Conservation (phyloP, 2,113 vertebrate genomes). For the Cebidichthys violaceus region DNA sequence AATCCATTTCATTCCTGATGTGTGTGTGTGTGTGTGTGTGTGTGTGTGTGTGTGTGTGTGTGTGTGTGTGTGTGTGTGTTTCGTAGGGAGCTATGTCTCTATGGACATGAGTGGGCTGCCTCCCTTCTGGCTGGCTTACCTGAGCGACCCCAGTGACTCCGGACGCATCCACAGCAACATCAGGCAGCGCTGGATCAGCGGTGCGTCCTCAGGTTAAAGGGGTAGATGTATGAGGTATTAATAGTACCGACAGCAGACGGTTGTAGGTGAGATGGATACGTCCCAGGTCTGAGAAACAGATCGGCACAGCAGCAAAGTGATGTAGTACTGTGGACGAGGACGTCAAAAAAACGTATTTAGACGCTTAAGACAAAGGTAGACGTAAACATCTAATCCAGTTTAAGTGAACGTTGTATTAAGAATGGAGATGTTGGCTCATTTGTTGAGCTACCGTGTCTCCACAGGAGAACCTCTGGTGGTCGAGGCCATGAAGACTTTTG, state of each 20-base stretch:
- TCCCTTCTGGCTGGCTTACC: slow-evolving; percentile 85
- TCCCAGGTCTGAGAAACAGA: too few species aligned
- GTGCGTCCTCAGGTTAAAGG: slow-evolving; percentile 55
- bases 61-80: not conserved
- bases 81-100: slow-evolving; percentile 79
- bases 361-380: too few species aligned
- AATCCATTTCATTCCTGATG: not conserved
- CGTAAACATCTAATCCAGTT: too few species aligned
- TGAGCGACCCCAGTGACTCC: slow-evolving; percentile 87
- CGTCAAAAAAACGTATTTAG: too few species aligned
- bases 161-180: slow-evolving; percentile 88
- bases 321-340: too few species aligned
- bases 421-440: not conserved
- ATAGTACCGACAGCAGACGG: too few species aligned
- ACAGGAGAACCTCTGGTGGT: slow-evolving; percentile 83
- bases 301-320: too few species aligned
- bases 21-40: not conserved
- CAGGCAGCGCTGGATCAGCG: slow-evolving; percentile 85
- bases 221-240: too few species aligned
- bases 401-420: too few species aligned
- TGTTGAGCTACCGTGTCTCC: not conserved
- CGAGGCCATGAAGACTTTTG: slow-evolving; percentile 85
- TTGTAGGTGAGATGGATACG: too few species aligned
- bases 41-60: not conserved
- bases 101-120: slow-evolving; percentile 83